Conservation (phyloP, 2,797 vertebrate genomes). For the Natrix natrix region DNA sequence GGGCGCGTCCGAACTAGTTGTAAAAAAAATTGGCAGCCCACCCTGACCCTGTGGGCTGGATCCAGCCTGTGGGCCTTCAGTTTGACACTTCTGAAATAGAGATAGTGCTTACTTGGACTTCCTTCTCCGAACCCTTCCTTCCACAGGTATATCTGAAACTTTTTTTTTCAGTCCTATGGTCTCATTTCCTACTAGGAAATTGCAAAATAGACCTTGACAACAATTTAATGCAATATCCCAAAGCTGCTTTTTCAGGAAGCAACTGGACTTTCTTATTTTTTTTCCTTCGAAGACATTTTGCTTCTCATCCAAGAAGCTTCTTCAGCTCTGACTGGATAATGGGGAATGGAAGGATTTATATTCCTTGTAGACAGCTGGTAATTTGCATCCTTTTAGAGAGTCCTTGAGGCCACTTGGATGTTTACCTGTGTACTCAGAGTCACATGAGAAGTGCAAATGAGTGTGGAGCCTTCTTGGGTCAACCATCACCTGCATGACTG, state of each 20-base stretch:
- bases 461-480: no score
- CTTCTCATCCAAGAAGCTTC: not conserved
- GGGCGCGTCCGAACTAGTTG: no score
- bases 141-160: slow-evolving; percentile 25
- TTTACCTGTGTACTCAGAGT: not conserved
- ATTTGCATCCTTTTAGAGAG: not conserved
- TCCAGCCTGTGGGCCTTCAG: no score
- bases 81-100: not conserved
- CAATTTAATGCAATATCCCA: not conserved
- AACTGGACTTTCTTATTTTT: not conserved
- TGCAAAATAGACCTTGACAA: slow-evolving; percentile 38
- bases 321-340: not conserved
- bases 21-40: no score
- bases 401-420: no score
- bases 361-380: not conserved
- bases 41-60: no score
- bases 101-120: slow-evolving; percentile 1
- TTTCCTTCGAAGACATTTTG: not conserved
- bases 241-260: not conserved
- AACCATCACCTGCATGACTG: no score
- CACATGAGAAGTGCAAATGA: not conserved
- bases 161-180: slow-evolving; percentile 36
- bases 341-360: not conserved
- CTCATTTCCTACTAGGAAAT: slow-evolving; percentile 47
- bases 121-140: not conserved